phyloP scores from a whole-genome alignment of 2,888 invertebrate genomes.

The Erynnis tages region DNA sequence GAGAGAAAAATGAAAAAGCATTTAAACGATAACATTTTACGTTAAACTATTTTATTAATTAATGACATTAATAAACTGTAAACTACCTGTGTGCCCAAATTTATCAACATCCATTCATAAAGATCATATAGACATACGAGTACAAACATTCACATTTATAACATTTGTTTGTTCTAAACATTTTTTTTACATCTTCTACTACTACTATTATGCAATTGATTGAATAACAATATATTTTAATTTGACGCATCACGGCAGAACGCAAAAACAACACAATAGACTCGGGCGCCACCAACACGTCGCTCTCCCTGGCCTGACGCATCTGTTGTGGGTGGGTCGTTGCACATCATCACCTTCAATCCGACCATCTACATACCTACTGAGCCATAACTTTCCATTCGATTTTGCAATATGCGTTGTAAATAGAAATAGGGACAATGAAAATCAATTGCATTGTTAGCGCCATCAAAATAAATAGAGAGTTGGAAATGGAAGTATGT shows the following conservation, averaged over 20 bases:
- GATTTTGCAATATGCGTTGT: slow-evolving; percentile 62
- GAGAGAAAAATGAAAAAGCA: too few species aligned
- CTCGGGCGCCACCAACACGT: slow-evolving; percentile 63
- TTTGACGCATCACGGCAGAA: slow-evolving; percentile 21
- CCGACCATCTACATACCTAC: slow-evolving; percentile 54
- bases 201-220: background rate
- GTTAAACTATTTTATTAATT: too few species aligned
- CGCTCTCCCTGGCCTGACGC: slow-evolving; percentile 50
- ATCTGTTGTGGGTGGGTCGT: slow-evolving; percentile 67
- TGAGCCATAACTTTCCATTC: slow-evolving; percentile 69
- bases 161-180: too few species aligned
- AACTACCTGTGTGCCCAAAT: too few species aligned
- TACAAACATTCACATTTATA: too few species aligned
- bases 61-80: too few species aligned
- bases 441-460: slow-evolving; percentile 67
- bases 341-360: slow-evolving; percentile 70
- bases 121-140: too few species aligned
- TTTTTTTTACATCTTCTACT: too few species aligned
- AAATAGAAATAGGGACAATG: slow-evolving; percentile 67
- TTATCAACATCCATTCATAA: too few species aligned
- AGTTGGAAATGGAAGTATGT: slow-evolving; percentile 51
- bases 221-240: slow-evolving; percentile 4
- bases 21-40: too few species aligned
- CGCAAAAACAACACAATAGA: slow-evolving; percentile 52
- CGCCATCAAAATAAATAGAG: slow-evolving; percentile 74